Base-by-base conservation (phyloP, 2,888 invertebrate species). In the Marasmarcha lunaedactyla region DNA sequence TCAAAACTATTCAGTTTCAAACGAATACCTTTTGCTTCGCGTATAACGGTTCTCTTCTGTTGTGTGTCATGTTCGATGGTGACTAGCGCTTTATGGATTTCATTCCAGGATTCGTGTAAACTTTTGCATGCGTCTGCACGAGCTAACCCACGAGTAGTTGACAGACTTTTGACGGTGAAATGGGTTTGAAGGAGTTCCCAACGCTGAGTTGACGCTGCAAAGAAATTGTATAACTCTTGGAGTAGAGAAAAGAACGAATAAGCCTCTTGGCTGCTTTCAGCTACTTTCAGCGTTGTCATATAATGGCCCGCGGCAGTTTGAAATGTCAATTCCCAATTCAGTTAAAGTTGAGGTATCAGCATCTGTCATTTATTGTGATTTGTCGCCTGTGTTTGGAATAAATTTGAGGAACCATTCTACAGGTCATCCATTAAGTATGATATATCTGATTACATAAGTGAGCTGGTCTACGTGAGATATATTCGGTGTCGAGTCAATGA, bases 361-460 rank as follows among this genome's bases (percentile, higher is more conserved):
- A 20, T 27, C 13, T 30, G 36, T 13, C 13, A 41, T 13, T 37
- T 41, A 15, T 37, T 41, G 14, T 34, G 34, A 37, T 37, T 34
- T 37, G 9, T 41, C 37, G 14, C 27, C n/a, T 37, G 14, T 34
- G 34, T 34, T 34, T 25, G 35, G 37, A 37, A 37, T 40, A n/a
- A 37, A 40, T 14, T 33, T n/a, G 11, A 36, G 37, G 26, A 37
- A 40, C 5, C 34, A 15, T 36, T 40, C 33, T 37, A 36, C 36
- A 36, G 25, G 25, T 25, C 5, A 25, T 37, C 34, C 37, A 40
- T 37, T 36, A 33, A 33, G 33, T 14, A 30, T 12, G 15, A 48
- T 48, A 33, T 52, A 49, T 46, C 50, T 30, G 7, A 54, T 37
- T 14, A 54, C 42, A 10, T 49, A 37, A 26, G 48, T 49, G 6